phyloP scores from a whole-genome alignment of 2,888 invertebrate species.

The Ypsolopha sequella region DNA sequence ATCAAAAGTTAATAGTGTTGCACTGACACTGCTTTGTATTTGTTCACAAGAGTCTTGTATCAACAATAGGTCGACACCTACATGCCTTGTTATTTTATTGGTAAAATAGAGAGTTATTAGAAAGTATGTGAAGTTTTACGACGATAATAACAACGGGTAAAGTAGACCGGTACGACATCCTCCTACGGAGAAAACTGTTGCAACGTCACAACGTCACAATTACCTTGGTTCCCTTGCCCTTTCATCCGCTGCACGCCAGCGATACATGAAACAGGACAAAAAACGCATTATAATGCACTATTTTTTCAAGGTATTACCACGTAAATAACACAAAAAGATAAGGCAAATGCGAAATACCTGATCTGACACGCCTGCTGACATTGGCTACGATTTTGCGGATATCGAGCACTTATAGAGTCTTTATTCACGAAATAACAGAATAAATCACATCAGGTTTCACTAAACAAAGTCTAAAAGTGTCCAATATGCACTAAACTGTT shows the following conservation, averaged over 20 bases:
- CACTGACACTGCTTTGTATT: too few species aligned
- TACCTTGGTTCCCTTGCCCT: slow-evolving; percentile 89
- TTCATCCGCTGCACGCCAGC: slow-evolving; percentile 79
- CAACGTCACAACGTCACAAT: slow-evolving; percentile 61
- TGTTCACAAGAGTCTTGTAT: too few species aligned
- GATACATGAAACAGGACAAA: slow-evolving; percentile 71
- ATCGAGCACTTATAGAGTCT: slow-evolving; percentile 63
- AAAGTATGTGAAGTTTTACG: slow-evolving; percentile 33
- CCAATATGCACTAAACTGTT: slow-evolving; percentile 42
- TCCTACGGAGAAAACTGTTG: slow-evolving; percentile 54
- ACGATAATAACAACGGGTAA: slow-evolving; percentile 36
- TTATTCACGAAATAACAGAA: slow-evolving; percentile 51
- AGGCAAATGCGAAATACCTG: slow-evolving; percentile 73
- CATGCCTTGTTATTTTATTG: neutral
- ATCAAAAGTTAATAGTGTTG: too few species aligned
- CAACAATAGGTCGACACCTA: too few species aligned
- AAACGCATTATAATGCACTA: slow-evolving; percentile 26
- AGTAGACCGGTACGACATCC: slow-evolving; percentile 53
- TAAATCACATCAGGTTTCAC: slow-evolving; percentile 64
- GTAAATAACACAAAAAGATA: neutral
- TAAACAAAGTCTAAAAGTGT: slow-evolving; percentile 51
- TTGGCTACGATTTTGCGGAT: slow-evolving; percentile 77
- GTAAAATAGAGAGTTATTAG: slow-evolving; percentile 18
- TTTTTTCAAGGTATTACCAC: neutral
- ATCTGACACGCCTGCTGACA: slow-evolving; percentile 94